Base-by-base conservation (phyloP, 1,140 invertebrate species). In the Apis mellifera region DNA sequence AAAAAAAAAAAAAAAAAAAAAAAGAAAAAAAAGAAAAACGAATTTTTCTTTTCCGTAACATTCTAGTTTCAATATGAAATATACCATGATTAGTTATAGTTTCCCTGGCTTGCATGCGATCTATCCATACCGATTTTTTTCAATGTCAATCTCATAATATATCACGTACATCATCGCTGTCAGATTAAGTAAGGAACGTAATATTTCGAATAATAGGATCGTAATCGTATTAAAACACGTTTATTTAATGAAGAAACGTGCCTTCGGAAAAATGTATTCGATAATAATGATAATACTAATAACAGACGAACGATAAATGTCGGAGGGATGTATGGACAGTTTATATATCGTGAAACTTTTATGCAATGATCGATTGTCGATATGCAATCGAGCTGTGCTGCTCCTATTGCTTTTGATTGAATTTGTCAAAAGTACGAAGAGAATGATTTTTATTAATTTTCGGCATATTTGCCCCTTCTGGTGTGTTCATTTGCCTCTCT, bases 291-390 rank as follows among this genome's bases (percentile, higher is more conserved):
- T 2, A 71, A 70, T 52, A 23, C 7, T 8, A 60, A 60, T 13
- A 23, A 60, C 11, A 48, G 21, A 23, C 21, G 12, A 64, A 26
- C 50, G 66, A 82, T 54, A 62, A 54, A 65, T 62, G 26, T 69
- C 48, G 50, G 26, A 60, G 15, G 21, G 32, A 23, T 23, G 42
- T 59, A 64, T 32, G 52, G 81, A 78, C 32, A 48, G 48, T 59
- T 48, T 62, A 19, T 48, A 55, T 73, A 50, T 59, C n/a, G 17
- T 48, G 48, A 65, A 74, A 86, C 26, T 77, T 55, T 82, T 21
- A 48, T 77, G 42, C 74, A 12, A 77, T 42, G 66, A 86, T 52
- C 70, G 85, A 86, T 87, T 87, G 86, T 87, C 86, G 60, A 70
- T 73, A 84, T 62, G 84, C 86, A 86, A 87, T 87, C 81, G 75